Conservation (phyloP, 2,888 invertebrate genomes). For the Dicycla oo region DNA sequence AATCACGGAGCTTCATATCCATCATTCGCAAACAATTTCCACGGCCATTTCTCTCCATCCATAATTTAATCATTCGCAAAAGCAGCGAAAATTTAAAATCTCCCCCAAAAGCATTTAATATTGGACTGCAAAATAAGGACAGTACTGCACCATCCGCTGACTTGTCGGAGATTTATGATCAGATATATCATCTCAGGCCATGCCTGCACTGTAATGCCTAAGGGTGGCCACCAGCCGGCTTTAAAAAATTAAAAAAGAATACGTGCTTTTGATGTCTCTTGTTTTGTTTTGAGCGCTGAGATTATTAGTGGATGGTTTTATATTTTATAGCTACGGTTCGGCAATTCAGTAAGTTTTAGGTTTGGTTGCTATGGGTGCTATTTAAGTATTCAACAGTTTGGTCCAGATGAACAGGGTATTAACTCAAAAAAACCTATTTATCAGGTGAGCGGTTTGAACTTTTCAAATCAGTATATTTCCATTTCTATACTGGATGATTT, state of each 20-base stretch:
- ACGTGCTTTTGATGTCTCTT: conserved; percentile 34
- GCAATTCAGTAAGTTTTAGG: conserved; percentile 27
- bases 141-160: conserved; percentile 67
- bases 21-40: conserved; percentile 54
- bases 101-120: conserved; percentile 61
- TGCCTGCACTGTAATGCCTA: conserved; percentile 57
- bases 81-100: conserved; percentile 58
- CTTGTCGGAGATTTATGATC: conserved; percentile 83
- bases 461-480: no score
- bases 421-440: no score
- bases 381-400: no score
- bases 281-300: conserved; percentile 23
- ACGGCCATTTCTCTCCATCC: conserved; percentile 47
- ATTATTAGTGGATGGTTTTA: conserved; percentile 4
- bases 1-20: conserved; percentile 52
- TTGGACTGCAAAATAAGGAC: conserved; percentile 62
- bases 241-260: conserved; percentile 59
- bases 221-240: conserved; percentile 36
- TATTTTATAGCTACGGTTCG: not conserved
- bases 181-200: conserved; percentile 83
- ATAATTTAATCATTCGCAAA: conserved; percentile 55
- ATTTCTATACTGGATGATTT: no score
- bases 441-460: no score
- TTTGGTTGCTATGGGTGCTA: no score
- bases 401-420: no score